phyloP scores from a whole-genome alignment of 2,113 vertebrate genomes.

The Lathamus discolor region DNA sequence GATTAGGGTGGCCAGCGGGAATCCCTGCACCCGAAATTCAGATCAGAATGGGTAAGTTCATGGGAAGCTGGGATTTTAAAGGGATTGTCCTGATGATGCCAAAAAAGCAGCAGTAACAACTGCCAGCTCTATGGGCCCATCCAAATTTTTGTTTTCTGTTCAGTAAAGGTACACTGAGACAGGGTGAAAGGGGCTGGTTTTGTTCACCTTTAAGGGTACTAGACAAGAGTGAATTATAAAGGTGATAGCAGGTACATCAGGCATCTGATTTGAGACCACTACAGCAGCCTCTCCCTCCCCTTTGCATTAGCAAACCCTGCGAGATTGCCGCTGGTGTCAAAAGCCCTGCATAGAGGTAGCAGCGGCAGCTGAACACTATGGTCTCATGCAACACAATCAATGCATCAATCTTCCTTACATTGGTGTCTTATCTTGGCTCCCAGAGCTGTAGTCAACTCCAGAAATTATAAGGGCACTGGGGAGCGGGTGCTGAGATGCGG shows the following conservation, averaged over 20 bases:
- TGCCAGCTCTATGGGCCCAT: not conserved
- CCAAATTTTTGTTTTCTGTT: not conserved
- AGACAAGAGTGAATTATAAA: fast-evolving
- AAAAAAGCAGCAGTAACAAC: slow-evolving; percentile 20
- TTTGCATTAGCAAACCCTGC: not conserved
- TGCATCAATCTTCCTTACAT: not conserved
- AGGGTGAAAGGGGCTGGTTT: not conserved
- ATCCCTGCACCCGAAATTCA: slow-evolving; percentile 67
- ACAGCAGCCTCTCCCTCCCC: not conserved
- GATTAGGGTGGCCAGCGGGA: slow-evolving; percentile 65
- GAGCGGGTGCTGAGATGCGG: not conserved
- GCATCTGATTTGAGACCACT: not conserved
- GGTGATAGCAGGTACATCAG: not conserved
- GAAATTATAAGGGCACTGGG: not conserved
- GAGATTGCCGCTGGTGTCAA: fast-evolving
- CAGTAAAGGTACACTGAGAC: fast-evolving
- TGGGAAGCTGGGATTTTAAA: slow-evolving; percentile 68
- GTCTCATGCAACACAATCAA: not conserved
- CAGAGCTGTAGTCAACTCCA: not conserved
- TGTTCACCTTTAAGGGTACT: not conserved
- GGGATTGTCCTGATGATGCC: slow-evolving; percentile 49
- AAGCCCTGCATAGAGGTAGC: not conserved
- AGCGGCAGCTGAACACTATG: not conserved
- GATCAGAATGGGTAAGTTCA: slow-evolving; percentile 63
- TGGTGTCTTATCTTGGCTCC: not conserved